Evolutionary conservation across 2,888 invertebrate species (phyloP), one percentile per base, ranked within the genome.

Genomic region (Ferrisia virgata): DNA sequence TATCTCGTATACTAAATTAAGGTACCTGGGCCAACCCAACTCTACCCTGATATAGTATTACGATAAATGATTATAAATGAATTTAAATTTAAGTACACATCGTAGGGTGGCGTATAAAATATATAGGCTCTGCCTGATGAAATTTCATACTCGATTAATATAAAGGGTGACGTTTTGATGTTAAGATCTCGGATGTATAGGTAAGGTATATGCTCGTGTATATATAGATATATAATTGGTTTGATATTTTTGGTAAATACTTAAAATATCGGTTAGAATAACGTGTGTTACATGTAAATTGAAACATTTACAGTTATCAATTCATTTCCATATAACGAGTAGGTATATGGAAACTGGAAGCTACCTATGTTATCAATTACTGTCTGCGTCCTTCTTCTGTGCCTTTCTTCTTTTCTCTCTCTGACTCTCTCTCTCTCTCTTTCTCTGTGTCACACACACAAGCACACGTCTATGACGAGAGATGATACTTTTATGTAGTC

Each of bases 401-500:
- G n/a, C n/a, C n/a, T n/a, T n/a, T n/a, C n/a, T n/a, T n/a, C n/a
- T n/a, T n/a, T n/a, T n/a, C n/a, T n/a, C n/a, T n/a, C n/a, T n/a
- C n/a, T n/a, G n/a, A n/a, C 72, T 33, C 13, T 33, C 64, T 64
- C 5, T 64, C 22, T 53, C 8, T 22, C 22, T 53, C 53, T 53
- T 1, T 11, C 6, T 53, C 22, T 22, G 36, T 8, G 4, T 36
- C 36, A 8, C 8, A 53, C 11, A 22, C 22, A 22, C 53, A 22
- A 22, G 18, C 53, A 22, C 9, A 47, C 13, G n/a, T 4, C n/a
- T 4, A 11, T 6, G 15, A 31, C 36, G 36, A 76, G 36, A 76
- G 72, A 76, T 76, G 72, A 76, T 76, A 76, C 72, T 76, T 76
- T 76, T 76, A 76, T 76, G 72, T 76, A 76, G 72, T 76, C 72